Base-by-base conservation (phyloP, 2,113 vertebrate species). In the Ophiodon elongatus region DNA sequence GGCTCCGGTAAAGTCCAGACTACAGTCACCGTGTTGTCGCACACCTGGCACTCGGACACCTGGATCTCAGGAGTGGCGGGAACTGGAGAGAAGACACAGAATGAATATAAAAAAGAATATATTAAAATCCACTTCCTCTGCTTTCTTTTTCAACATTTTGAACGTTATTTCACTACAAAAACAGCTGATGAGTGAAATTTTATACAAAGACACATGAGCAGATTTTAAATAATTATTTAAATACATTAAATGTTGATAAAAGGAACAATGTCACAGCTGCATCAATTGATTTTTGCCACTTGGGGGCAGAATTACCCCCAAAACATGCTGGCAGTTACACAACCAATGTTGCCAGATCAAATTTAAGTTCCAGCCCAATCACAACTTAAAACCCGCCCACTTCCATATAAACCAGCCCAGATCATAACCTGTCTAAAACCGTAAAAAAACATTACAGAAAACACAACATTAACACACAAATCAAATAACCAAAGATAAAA, bases 41-140 rank as follows among this genome's bases (percentile, higher is more conserved):
- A 97, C 89, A 99, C 98, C 91, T 97, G 94, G 5, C 97, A 97
- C 90, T 98, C 97, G 0, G 96, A 92, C 50, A 95, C 63, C 88
- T 96, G 96, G 23, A 99, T 98, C 93, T 97, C 95, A 0, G 98
- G 98, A n/a, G 97, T 96, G 31, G 97, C 92, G 37, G 98, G 98
- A 89, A 99, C 98, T 92, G 65, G 63, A 83, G 52, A 63, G 71
- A 60, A 71, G 23, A 67, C 50, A 37, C 2, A 8, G 1, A 23
- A 31, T 19, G 31, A 5, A 17, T 15, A n/a, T n/a, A n/a, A n/a
- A n/a, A n/a, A n/a, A n/a, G n/a, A n/a, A n/a, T n/a, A n/a, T n/a
- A n/a, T n/a, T n/a, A 45, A 52, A 54, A 68, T 45, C 29, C 2
- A 4, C 6, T 73, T 81, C 21, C 50, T 23, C 21, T 2, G 8